Conservation (phyloP, 2,888 invertebrate species). For the Gordius sp. region DNA sequence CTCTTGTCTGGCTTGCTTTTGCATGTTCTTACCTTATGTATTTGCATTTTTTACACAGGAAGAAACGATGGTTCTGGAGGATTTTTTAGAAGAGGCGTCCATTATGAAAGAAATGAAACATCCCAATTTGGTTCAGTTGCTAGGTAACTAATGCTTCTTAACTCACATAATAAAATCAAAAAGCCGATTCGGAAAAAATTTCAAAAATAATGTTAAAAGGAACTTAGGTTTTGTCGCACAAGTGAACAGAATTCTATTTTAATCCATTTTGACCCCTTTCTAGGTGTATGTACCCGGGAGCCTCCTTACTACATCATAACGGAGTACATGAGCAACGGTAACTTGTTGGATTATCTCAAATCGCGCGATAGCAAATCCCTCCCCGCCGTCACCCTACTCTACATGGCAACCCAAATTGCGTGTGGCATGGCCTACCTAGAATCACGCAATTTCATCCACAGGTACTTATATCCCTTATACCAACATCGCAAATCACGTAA, state of each 20-base stretch:
- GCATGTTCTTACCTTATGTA: too few relatives aligned
- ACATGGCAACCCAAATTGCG: conserved; percentile 98
- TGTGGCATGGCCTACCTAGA: conserved; percentile 95
- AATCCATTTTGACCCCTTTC: too few relatives aligned
- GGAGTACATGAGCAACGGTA: conserved; percentile 95
- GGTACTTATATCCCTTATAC: too few relatives aligned
- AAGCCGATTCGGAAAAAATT: too few relatives aligned
- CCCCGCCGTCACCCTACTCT: conserved; percentile 78
- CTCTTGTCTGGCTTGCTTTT: too few relatives aligned
- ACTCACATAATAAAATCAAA: too few relatives aligned
- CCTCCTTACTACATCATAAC: conserved; percentile 98
- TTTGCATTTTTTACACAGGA: conserved; percentile 35
- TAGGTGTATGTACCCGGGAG: conserved; percentile 75
- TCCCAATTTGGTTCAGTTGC: conserved; percentile 79
- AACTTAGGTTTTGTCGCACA: too few relatives aligned
- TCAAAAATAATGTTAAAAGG: too few relatives aligned
- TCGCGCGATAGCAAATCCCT: conserved; percentile 52
- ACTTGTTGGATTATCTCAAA: conserved; percentile 74
- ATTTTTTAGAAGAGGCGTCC: conserved; percentile 89
- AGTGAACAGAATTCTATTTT: too few relatives aligned
- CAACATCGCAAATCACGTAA: too few relatives aligned
- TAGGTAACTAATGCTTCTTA: conserved; percentile 35
- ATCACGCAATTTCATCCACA: conserved; percentile 73
- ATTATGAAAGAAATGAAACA: conserved; percentile 99
- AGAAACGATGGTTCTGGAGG: conserved; percentile 95